Evolutionary conservation across 2,797 vertebrate species (phyloP).

Genomic region (Sebastes kiyomatsui): DNA sequence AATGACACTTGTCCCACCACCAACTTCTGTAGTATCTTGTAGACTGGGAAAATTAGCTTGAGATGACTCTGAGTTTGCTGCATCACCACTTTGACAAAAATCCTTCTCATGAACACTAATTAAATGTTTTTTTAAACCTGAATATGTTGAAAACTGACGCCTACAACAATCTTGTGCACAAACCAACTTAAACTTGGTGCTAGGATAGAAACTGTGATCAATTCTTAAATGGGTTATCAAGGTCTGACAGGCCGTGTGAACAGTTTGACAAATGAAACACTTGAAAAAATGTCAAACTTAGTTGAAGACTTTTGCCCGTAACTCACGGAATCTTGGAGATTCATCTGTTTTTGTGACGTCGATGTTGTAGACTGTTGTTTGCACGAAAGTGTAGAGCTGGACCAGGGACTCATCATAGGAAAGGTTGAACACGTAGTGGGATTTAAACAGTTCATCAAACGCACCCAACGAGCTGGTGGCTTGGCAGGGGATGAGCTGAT

Average conservation of each 20-base stretch:
- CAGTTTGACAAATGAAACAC: constrained; percentile 28
- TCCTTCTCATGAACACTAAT: not conserved
- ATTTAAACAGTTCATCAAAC: constrained; percentile 12
- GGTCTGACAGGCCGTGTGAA: not conserved
- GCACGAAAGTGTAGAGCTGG: constrained; percentile 28
- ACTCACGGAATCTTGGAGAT: constrained; percentile 22
- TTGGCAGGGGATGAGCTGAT: constrained; percentile 35
- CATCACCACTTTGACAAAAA: not conserved
- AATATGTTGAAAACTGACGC: constrained; percentile 6
- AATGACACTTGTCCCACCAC: not conserved
- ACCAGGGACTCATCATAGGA: constrained; percentile 15
- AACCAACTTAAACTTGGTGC: constrained; percentile 21
- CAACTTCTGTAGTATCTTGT: not conserved
- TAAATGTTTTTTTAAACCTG: constrained; percentile 12
- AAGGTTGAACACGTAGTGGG: constrained; percentile 37
- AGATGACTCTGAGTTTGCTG: not conserved
- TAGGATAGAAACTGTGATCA: constrained; percentile 34
- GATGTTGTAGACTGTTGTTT: constrained; percentile 36
- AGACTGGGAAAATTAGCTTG: not conserved
- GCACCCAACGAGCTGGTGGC: constrained; percentile 29
- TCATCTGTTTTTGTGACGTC: constrained; percentile 35
- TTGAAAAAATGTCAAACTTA: not conserved
- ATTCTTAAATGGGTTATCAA: constrained; percentile 36
- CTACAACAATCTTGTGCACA: constrained; percentile 34
- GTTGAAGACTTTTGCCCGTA: constrained; percentile 19